phyloP scores from a whole-genome alignment of 2,797 vertebrate species.

The Chloroceryle amazona region DNA sequence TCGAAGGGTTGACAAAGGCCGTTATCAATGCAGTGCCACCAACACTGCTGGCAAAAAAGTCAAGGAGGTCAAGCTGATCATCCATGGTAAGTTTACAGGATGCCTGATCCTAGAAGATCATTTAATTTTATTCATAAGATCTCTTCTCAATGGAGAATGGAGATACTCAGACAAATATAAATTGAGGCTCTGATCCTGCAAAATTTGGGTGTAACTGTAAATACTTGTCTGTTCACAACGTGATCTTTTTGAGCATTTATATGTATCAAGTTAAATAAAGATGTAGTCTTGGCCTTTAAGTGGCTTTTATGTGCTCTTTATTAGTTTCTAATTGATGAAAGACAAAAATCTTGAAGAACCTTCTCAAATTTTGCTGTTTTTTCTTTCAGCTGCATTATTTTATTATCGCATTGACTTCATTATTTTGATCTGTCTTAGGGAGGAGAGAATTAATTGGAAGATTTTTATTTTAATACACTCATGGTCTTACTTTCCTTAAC shows the following conservation, averaged over 20 bases:
- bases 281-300: neutral
- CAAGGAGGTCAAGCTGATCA: constrained; percentile 88
- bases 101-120: neutral
- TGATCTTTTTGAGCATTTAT: neutral
- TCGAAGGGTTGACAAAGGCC: constrained; percentile 91
- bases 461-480: neutral
- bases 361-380: neutral
- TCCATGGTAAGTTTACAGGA: constrained; percentile 84
- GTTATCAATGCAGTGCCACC: constrained; percentile 90
- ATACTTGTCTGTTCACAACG: neutral
- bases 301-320: neutral
- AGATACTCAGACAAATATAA: neutral
- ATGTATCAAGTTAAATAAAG: neutral
- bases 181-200: neutral
- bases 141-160: neutral
- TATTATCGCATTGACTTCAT: neutral
- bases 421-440: neutral
- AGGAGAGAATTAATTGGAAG: neutral
- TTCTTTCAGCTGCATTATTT: neutral
- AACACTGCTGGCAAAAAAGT: constrained; percentile 92
- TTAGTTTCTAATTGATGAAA: neutral
- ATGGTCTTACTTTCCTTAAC: neutral
- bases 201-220: neutral
- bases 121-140: neutral
- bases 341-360: neutral